phyloP scores from a whole-genome alignment of 1,140 invertebrate genomes.

The Micrasema minimum region DNA sequence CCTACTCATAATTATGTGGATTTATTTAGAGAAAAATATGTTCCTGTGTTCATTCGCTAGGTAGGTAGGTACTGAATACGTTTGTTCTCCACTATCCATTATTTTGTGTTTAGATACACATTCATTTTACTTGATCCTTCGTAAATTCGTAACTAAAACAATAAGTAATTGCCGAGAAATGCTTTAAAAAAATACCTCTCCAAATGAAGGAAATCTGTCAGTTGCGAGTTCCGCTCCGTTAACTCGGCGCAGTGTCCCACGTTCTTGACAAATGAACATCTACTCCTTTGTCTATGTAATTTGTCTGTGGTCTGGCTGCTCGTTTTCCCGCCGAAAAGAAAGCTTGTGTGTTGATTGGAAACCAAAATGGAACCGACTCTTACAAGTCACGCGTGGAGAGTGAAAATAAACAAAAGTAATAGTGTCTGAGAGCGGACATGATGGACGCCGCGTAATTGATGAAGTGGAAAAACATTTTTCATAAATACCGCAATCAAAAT shows the following conservation, averaged over 20 bases:
- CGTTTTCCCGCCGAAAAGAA: constrained; percentile 35
- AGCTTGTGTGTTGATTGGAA: constrained; percentile 38
- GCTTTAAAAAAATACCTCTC: neutral
- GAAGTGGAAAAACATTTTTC: neutral
- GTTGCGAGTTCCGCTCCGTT: constrained; percentile 24
- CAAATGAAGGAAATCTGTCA: constrained; percentile 7
- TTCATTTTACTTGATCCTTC: too few relatives aligned
- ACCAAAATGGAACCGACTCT: constrained; percentile 27
- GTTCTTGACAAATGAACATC: constrained; percentile 33
- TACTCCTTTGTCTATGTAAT: constrained; percentile 46
- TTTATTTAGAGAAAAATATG: too few relatives aligned
- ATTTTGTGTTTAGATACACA: too few relatives aligned
- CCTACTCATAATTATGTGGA: too few relatives aligned
- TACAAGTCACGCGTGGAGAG: constrained; percentile 19
- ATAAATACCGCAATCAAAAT: too few relatives aligned
- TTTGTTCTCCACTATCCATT: too few relatives aligned
- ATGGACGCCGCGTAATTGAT: neutral
- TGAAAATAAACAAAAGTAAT: constrained; percentile 13
- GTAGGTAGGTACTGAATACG: too few relatives aligned
- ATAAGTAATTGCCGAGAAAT: neutral
- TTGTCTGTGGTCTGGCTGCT: constrained; percentile 45
- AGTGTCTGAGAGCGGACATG: neutral
- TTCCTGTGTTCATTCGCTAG: too few relatives aligned
- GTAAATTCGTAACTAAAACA: too few relatives aligned
- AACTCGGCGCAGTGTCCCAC: constrained; percentile 25